These are phyloP conservation scores for Mormyrus hasselquistii DNA, from an alignment of 2,797 vertebrate species.

Conservation along the genomic window DNA sequence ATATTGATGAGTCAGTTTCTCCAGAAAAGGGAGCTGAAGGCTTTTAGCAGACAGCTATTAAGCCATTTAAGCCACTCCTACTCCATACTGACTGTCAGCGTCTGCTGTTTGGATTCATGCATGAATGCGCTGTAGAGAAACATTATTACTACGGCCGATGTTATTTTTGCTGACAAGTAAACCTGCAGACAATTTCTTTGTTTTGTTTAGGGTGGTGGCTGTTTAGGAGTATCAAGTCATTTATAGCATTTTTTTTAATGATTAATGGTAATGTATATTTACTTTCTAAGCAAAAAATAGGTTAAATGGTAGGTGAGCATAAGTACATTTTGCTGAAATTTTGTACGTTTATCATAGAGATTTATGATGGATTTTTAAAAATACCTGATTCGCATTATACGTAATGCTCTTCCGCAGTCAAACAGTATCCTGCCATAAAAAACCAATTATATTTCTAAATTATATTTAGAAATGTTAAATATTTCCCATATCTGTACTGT, in stretches of 20 bases:
- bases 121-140: background rate
- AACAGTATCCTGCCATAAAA: background rate
- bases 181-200: background rate
- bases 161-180: background rate
- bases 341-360: background rate
- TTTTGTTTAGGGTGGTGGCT: background rate
- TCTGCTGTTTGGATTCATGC: background rate
- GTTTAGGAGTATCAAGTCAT: background rate
- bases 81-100: slow-evolving; percentile 1
- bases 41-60: slow-evolving; percentile 18
- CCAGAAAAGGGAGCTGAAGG: background rate
- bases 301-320: background rate
- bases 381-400: background rate
- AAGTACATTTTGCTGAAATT: background rate
- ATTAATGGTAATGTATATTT: background rate
- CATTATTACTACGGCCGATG: background rate
- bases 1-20: slow-evolving; percentile 29
- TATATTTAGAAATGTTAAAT: background rate
- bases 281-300: background rate
- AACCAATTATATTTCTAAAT: background rate
- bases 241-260: background rate
- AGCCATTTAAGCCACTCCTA: background rate
- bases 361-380: slow-evolving; percentile 1
- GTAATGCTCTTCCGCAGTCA: background rate
- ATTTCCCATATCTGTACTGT: background rate